Base-by-base conservation (phyloP, 1,140 invertebrate genomes). In the Anoplolepis gracilipes region DNA sequence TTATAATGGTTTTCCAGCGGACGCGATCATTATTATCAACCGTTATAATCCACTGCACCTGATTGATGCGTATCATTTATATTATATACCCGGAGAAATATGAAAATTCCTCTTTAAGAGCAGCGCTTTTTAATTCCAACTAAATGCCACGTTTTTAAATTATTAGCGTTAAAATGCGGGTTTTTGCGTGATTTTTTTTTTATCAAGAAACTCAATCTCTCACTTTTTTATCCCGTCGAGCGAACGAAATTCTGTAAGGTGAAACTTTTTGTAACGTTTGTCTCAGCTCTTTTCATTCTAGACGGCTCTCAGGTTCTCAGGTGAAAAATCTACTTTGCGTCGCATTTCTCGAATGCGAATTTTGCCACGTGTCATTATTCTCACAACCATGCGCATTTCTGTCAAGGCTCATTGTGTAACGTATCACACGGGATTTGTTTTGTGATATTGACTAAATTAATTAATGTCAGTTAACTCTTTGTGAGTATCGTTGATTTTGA, bases 1-100 rank as follows among this genome's bases (percentile, higher is more conserved):
- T 69, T 84, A 88, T 77, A 86, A 81, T 22, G 30, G 30, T 76
- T 89, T 64, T 59, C 28, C 78, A 30, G 8, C 13, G 62, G 46
- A 28, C 19, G 64, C 73, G 76, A 88, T 76, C 30, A 33, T 77
- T 70, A 76, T 28, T 25, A 36, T 30, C 73, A 75, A 87, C 73
- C 11, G 36, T 76, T 69, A 57, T 30, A 46, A 72, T 46, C 13
- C 28, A 19, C 59, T 30, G 49, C 53, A 81, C 25, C 65, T 81
- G 67, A 82, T 59, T 70, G 78, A 81, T 81, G 13, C 16, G 11
- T 81, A 81, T 81, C 49, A 59, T 42, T 81, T 30, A 49, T 49
- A 72, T 57, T 59, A 30, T 13, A 49, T 67, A 11, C 19, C 25
- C 13, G 11, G 7, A 46, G 30, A 7, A 11, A 55, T 28, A 69